Evolutionary conservation across 2,888 invertebrate genomes (phyloP).

Genomic region (Tipula vernalis): DNA sequence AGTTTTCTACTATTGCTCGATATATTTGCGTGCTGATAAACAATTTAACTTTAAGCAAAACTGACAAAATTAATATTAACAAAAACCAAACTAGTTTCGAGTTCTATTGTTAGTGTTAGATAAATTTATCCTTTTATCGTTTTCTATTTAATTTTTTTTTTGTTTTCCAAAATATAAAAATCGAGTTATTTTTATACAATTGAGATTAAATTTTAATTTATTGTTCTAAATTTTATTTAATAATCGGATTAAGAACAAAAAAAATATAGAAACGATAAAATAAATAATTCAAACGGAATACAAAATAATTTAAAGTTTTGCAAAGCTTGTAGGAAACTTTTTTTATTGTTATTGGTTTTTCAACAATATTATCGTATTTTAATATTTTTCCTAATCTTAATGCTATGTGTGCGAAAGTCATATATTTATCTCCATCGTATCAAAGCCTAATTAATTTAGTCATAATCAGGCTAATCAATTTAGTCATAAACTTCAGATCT

Average conservation of each 20-base stretch:
- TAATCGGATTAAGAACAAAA: background rate
- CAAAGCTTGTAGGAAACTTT: background rate
- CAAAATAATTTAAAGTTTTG: background rate
- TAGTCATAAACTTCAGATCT: too few relatives aligned
- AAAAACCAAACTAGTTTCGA: background rate
- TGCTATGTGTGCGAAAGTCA: background rate
- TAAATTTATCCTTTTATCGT: background rate
- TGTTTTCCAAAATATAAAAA: background rate
- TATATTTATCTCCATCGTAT: too few relatives aligned
- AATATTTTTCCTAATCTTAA: background rate
- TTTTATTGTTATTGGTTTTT: background rate
- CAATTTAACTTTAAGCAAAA: background rate
- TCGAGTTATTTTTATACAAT: background rate
- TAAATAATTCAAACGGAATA: background rate
- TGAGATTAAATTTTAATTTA: background rate
- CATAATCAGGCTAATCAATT: too few relatives aligned
- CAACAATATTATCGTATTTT: background rate
- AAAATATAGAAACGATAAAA: background rate
- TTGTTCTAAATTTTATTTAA: background rate
- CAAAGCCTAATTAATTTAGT: too few relatives aligned
- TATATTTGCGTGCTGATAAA: background rate
- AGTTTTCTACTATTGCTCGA: background rate
- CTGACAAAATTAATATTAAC: background rate
- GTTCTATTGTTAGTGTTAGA: background rate
- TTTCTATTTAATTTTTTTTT: background rate